These are phyloP conservation scores for Ips nitidus DNA, from an alignment of 1,140 invertebrate species.

Conservation along the genomic window DNA sequence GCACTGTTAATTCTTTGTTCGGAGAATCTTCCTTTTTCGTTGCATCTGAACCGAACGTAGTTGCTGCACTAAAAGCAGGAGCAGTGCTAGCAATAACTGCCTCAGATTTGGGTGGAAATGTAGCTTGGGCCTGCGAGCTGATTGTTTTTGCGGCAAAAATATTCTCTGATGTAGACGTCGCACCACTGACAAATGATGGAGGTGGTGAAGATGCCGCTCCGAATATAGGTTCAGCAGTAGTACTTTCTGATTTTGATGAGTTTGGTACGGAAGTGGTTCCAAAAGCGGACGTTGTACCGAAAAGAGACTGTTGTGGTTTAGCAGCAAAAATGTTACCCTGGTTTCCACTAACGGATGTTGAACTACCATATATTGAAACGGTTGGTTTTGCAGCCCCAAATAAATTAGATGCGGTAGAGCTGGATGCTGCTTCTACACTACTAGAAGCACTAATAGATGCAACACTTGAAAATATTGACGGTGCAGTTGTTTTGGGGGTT, in stretches of 20 bases:
- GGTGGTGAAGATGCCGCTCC: slow-evolving; percentile 3
- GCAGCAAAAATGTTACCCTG: not conserved
- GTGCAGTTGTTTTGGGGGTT: not conserved
- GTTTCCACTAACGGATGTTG: too few relatives aligned
- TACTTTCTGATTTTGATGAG: not conserved
- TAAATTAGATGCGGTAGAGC: slow-evolving; percentile 5
- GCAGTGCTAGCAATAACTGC: not conserved
- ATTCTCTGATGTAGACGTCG: not conserved
- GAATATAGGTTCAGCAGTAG: slow-evolving; percentile 2
- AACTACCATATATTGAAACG: too few relatives aligned
- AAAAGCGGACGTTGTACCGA: not conserved
- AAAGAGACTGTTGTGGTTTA: not conserved
- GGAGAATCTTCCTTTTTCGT: too few relatives aligned
- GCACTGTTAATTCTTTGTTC: too few relatives aligned
- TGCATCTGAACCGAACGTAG: not conserved
- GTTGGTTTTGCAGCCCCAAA: slow-evolving; percentile 2
- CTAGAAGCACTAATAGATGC: too few relatives aligned
- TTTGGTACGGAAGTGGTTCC: not conserved
- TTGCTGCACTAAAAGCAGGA: not conserved
- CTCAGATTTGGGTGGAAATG: too few relatives aligned
- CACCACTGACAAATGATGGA: slow-evolving; percentile 8
- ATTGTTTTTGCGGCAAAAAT: not conserved
- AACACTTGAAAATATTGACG: too few relatives aligned
- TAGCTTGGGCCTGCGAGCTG: too few relatives aligned
- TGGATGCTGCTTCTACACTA: not conserved